These are phyloP conservation scores for Drosophila nasuta DNA, from an alignment of 1,140 invertebrate species.

Conservation along the genomic window DNA sequence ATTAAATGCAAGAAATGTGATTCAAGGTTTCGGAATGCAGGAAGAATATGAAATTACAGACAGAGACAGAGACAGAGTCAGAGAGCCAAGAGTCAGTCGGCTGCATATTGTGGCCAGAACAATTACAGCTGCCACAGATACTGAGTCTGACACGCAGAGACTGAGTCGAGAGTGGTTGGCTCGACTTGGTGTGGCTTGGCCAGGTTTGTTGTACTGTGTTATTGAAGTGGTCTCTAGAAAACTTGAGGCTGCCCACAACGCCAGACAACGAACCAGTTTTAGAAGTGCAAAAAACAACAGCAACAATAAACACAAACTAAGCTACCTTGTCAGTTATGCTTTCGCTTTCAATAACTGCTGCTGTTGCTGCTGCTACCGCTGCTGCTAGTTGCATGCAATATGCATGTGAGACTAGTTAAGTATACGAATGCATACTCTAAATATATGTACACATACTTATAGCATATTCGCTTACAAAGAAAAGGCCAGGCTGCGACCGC, in stretches of 20 bases:
- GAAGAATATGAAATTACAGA: slow-evolving; percentile 84
- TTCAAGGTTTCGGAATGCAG: slow-evolving; percentile 85
- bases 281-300: slow-evolving; percentile 71
- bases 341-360: slow-evolving; percentile 77
- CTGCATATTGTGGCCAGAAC: slow-evolving; percentile 59
- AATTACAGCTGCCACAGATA: slow-evolving; percentile 66
- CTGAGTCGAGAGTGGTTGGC: slow-evolving; percentile 24
- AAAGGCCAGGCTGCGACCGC: slow-evolving; percentile 24
- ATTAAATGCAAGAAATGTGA: slow-evolving; percentile 83
- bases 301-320: slow-evolving; percentile 65
- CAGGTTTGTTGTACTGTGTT: slow-evolving; percentile 40
- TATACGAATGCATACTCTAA: slow-evolving; percentile 20
- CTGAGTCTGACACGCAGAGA: slow-evolving; percentile 6
- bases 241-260: slow-evolving; percentile 66
- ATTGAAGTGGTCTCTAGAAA: slow-evolving; percentile 76
- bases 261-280: slow-evolving; percentile 78
- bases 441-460: too few species aligned
- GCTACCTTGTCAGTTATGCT: slow-evolving; percentile 83
- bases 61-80: slow-evolving; percentile 31
- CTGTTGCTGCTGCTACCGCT: slow-evolving; percentile 6
- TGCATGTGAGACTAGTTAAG: slow-evolving; percentile 26
- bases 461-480: slow-evolving; percentile 27
- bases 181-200: slow-evolving; percentile 20
- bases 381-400: slow-evolving; percentile 29
- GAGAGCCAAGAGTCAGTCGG: slow-evolving; percentile 29